Percentiles rank a stretch among this genome's conserved stretches.
phyloP scores from a whole-genome alignment of 2,113 vertebrate genomes.

The Puntigrus tetrazona region DNA sequence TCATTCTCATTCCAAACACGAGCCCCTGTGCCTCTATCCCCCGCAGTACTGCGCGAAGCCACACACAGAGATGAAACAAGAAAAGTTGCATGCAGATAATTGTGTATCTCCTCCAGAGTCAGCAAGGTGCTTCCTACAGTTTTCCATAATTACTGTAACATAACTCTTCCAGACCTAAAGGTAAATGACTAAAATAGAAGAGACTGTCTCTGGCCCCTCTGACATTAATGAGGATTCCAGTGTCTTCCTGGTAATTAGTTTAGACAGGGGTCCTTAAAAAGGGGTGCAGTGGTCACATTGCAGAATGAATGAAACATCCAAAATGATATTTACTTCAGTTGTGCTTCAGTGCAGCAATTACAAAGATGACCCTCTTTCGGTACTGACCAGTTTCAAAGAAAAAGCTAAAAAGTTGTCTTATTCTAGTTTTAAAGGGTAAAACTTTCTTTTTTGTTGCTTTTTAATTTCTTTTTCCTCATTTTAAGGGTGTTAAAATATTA shows the following conservation, averaged over 20 bases:
- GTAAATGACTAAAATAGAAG: constrained; percentile 37
- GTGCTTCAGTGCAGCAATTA: not conserved
- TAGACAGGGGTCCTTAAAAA: constrained; percentile 10
- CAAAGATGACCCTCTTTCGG: not conserved
- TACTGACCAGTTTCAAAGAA: not conserved
- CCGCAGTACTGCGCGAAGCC: constrained; percentile 24
- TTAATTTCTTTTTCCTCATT: not conserved
- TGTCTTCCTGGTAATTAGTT: constrained; percentile 57
- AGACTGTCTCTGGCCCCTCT: not conserved
- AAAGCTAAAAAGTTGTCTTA: too few species aligned
- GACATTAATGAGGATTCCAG: constrained; percentile 47
- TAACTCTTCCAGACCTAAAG: constrained; percentile 32
- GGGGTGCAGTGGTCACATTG: not conserved
- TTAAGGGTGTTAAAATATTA: not conserved
- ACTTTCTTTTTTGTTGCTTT: not conserved
- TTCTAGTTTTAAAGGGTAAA: not conserved
- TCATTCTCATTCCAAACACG: constrained; percentile 54
- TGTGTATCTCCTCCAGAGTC: constrained; percentile 7
- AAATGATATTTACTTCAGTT: not conserved
- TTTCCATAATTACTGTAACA: constrained; percentile 47
- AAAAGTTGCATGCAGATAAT: constrained; percentile 48
- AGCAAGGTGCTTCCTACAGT: constrained; percentile 46
- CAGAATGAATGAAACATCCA: constrained; percentile 20
- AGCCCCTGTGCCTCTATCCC: constrained; percentile 36
- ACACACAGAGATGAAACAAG: constrained; percentile 33